A percentile compares a stretch with the other conserved stretches of the same genome.
Conservation (phyloP, 2,888 invertebrate genomes). For the Sinodicranocentrus sp. region DNA sequence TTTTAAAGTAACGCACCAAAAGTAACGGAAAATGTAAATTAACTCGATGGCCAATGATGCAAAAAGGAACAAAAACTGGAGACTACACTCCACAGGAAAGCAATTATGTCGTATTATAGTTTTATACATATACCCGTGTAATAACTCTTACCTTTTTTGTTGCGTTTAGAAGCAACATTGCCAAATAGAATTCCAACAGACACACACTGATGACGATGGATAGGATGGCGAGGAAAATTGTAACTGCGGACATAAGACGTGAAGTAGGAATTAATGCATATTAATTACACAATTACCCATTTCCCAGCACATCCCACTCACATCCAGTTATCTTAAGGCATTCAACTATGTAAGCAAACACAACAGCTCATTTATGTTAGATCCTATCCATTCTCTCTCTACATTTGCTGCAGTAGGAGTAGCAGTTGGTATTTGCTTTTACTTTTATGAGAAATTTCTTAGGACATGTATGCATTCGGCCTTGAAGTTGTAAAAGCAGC, state of each 20-base stretch:
- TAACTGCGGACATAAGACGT: conserved; percentile 53
- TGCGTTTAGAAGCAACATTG: conserved; percentile 71
- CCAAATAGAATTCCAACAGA: conserved; percentile 72
- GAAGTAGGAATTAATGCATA: conserved; percentile 44
- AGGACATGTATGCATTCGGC: too few species aligned
- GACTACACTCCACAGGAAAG: too few species aligned
- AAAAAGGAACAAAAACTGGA: too few species aligned
- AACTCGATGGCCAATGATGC: too few species aligned
- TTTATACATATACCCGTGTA: too few species aligned
- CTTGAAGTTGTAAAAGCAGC: too few species aligned
- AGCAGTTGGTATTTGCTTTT: too few species aligned
- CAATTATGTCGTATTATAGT: too few species aligned
- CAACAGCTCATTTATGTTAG: not conserved
- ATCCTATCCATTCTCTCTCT: not conserved
- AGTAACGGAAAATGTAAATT: too few species aligned
- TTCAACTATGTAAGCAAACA: conserved; percentile 3
- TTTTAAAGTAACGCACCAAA: too few species aligned
- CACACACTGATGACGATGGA: conserved; percentile 68
- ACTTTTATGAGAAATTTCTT: not conserved
- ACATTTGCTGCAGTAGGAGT: not conserved
- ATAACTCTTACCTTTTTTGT: conserved; percentile 60
- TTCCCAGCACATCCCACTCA: not conserved
- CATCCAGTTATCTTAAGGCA: not conserved
- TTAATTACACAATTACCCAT: conserved; percentile 35
- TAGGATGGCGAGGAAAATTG: conserved; percentile 70